Evolutionary conservation across 2,888 invertebrate genomes (phyloP).

Genomic region (Seira musarum): DNA sequence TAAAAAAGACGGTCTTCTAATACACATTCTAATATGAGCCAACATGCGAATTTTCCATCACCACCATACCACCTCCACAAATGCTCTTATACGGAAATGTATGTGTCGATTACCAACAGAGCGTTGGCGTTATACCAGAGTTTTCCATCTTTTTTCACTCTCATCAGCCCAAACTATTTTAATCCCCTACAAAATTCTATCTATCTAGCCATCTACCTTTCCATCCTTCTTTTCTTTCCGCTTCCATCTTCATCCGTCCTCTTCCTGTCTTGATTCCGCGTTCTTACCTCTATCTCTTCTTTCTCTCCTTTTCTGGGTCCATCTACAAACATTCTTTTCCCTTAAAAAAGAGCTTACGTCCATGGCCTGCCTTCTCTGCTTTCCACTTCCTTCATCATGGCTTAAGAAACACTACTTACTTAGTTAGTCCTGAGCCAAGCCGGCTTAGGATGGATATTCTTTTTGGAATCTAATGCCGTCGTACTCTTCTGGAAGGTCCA

Average conservation of each 20-base stretch:
- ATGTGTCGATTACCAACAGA: conserved; percentile 40
- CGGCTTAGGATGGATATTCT: conserved; percentile 51
- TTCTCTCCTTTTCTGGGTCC: conserved; percentile 4
- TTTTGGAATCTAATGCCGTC: conserved; percentile 4
- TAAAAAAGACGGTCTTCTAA: conserved; percentile 20
- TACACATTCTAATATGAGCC: not conserved
- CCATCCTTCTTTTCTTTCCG: conserved; percentile 35
- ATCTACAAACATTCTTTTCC: conserved; percentile 21
- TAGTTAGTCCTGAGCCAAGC: conserved; percentile 54
- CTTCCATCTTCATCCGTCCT: conserved; percentile 31
- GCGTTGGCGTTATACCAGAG: not conserved
- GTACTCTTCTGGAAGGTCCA: too few species aligned
- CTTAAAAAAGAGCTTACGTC: conserved; percentile 49
- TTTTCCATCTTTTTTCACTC: conserved; percentile 50
- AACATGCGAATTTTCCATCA: not conserved
- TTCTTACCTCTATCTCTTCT: not conserved
- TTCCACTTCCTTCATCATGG: conserved; percentile 45
- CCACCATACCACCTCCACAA: not conserved
- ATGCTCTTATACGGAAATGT: not conserved
- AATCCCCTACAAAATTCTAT: conserved; percentile 66
- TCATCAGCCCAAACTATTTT: conserved; percentile 70
- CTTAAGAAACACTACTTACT: conserved; percentile 31
- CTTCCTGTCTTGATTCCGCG: conserved; percentile 25
- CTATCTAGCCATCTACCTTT: conserved; percentile 48
- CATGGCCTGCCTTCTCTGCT: conserved; percentile 18